Conservation (phyloP, 2,888 invertebrate genomes). For the Tanytarsus gracilentus region DNA sequence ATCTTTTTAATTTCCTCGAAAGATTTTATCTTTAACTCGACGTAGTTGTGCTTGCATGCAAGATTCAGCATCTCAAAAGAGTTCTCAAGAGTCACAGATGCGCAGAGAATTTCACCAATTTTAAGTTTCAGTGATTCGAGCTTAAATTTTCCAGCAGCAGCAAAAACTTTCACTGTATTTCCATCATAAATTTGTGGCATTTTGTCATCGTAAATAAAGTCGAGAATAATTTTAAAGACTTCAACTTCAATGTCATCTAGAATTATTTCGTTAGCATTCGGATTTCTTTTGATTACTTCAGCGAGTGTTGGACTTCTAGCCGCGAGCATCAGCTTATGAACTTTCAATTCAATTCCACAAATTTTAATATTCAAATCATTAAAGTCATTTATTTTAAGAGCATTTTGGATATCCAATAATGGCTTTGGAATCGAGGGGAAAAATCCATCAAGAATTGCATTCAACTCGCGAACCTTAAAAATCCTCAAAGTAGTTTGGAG, state of each 20-base stretch:
- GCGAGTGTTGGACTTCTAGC: neutral
- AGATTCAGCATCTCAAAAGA: neutral
- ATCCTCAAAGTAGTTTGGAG: too few species aligned
- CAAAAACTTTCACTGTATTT: neutral
- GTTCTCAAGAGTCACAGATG: neutral
- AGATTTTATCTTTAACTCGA: neutral
- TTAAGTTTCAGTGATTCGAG: neutral
- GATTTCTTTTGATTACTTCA: neutral
- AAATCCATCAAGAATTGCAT: too few species aligned
- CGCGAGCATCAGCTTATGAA: neutral
- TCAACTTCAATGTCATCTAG: neutral
- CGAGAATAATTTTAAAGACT: neutral
- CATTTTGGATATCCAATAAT: too few species aligned
- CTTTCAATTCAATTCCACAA: neutral
- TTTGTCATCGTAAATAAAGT: neutral
- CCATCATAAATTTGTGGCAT: neutral
- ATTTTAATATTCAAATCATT: neutral
- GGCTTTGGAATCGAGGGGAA: too few species aligned
- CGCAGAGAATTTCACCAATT: neutral
- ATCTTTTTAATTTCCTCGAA: neutral
- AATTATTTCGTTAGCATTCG: neutral
- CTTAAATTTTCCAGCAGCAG: neutral
- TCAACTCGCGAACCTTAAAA: too few species aligned
- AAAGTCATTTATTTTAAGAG: too few species aligned
- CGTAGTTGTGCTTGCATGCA: neutral